Base-by-base conservation (phyloP, 2,113 vertebrate genomes). In the Motacilla tschutschensis region DNA sequence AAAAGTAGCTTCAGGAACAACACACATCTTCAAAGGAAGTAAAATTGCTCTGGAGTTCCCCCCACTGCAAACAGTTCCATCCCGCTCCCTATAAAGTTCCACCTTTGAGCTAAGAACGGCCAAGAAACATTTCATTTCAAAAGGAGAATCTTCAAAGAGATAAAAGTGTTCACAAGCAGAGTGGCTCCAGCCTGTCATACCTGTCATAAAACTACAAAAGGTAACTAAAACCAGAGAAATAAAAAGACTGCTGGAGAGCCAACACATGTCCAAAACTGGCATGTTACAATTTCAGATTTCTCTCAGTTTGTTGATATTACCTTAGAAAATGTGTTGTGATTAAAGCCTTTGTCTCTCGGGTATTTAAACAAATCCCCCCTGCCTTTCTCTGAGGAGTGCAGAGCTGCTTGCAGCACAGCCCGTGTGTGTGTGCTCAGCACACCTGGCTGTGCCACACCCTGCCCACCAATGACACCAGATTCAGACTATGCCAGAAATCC, bases 71-170 rank as follows among this genome's bases (percentile, higher is more conserved):
- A 70, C 17, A 55, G 28, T 69, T 66, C 73, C 12, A 9, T 72
- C 33, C 40, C 0, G 1, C 48, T 79, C 78, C 47, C 36, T 59
- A 1, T 46, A 41, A 81, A 82, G 60, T 84, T 86, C 64, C 60
- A 88, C 70, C 88, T 92, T 44, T 58, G 59, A 89, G 88, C 78
- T 24, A 77, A 72, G 82, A 74, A 81, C 1, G 8, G 75, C 47
- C 78, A 57, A 84, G 71, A 76, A 73, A 93, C 66, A 84, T 84
- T 84, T 79, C 12, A 58, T 91, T 92, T 92, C 81, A 90, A 88
- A 95, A 91, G 58, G 40, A 93, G 28, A 26, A 59, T 17, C 91
- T 95, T 92, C 90, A 86, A 95, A 95, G 92, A 87, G 81, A 83
- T 55, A 74, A 73, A 93, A 93, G 86, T 5, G 22, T 41, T 86